Evolutionary conservation across 1,140 invertebrate species (phyloP).

Genomic region (Nephila pilipes): DNA sequence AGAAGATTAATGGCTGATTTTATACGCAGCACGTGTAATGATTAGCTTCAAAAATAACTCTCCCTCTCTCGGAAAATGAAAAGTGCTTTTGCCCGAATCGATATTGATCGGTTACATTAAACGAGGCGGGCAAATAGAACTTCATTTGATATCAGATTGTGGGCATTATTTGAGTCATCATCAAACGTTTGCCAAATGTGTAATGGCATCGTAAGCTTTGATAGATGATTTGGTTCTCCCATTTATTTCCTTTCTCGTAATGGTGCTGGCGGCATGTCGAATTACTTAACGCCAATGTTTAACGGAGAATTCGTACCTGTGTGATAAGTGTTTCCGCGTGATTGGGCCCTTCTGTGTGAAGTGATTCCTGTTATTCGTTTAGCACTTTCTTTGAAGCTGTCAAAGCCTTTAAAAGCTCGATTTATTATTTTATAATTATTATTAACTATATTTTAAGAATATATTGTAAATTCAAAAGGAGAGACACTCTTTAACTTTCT

Average conservation of each 20-base stretch:
- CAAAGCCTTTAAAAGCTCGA: no score
- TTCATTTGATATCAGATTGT: constrained; percentile 18
- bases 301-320: no score
- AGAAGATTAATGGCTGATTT: constrained; percentile 47
- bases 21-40: constrained; percentile 25
- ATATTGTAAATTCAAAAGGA: no score
- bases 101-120: constrained; percentile 38
- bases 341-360: no score
- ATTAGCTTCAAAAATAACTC: constrained; percentile 60
- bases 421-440: no score
- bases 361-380: no score
- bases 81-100: constrained; percentile 37
- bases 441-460: no score
- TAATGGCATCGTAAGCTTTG: not conserved
- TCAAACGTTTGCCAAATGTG: constrained; percentile 19
- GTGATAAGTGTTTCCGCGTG: no score
- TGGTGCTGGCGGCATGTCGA: not conserved
- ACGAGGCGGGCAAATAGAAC: constrained; percentile 53
- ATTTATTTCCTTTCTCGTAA: not conserved
- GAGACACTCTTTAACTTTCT: no score
- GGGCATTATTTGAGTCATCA: not conserved
- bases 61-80: constrained; percentile 41
- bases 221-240: not conserved
- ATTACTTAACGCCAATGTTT: no score
- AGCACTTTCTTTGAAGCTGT: no score